Percentiles rank a stretch among this genome's conserved stretches.
Evolutionary conservation across 2,113 vertebrate species (phyloP).

Genomic region (Crotalus viridis): DNA sequence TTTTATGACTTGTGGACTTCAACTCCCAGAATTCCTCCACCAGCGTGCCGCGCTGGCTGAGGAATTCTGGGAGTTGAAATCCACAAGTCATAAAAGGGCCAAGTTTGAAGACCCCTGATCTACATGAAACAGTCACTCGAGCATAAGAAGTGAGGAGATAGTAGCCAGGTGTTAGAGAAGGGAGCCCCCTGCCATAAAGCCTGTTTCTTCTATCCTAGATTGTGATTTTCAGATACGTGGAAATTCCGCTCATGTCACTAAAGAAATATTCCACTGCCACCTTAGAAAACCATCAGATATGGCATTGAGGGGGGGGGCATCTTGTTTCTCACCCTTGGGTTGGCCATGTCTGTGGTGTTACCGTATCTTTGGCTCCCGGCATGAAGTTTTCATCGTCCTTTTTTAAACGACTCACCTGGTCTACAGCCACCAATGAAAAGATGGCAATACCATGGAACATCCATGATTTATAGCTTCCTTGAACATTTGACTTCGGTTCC

Average conservation of each 20-base stretch:
- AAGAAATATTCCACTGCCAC: background rate
- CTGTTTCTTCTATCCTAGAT: background rate
- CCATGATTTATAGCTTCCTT: too few species aligned
- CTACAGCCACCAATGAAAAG: background rate
- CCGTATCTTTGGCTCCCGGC: background rate
- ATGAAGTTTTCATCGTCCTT: background rate
- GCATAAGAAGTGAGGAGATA: background rate
- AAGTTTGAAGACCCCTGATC: too few species aligned
- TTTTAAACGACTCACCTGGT: background rate
- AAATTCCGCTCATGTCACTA: background rate
- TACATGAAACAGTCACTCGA: background rate
- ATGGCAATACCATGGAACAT: background rate
- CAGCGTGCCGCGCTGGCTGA: too few species aligned
- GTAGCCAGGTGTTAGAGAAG: background rate
- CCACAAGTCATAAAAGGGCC: too few species aligned
- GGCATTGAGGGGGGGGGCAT: background rate
- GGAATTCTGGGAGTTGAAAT: too few species aligned
- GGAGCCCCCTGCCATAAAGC: background rate
- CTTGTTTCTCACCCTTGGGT: background rate
- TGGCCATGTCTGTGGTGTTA: too few species aligned
- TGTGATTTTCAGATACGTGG: background rate
- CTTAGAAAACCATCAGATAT: background rate
- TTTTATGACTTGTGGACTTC: too few species aligned
- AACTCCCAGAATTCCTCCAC: too few species aligned
- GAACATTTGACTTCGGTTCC: background rate